Conservation (phyloP, 2,888 invertebrate genomes). For the Ormia ochracea region DNA sequence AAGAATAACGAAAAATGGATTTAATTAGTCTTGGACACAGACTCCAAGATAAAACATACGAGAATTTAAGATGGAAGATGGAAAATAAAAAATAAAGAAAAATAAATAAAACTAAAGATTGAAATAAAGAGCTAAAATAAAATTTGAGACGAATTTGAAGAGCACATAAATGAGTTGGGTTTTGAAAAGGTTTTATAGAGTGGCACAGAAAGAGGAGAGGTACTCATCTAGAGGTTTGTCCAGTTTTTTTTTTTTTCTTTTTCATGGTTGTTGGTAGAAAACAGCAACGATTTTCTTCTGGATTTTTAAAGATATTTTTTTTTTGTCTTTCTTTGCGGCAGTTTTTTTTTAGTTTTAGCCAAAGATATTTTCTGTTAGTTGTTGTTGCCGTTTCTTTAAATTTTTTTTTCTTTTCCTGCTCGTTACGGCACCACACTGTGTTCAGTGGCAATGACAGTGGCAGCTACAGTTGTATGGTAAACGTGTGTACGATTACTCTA, state of each 20-base stretch:
- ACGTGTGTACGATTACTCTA: slow-evolving; percentile 64
- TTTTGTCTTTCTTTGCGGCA: slow-evolving; percentile 49
- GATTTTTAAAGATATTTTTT: slow-evolving; percentile 17
- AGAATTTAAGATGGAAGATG: slow-evolving; percentile 26
- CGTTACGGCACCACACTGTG: slow-evolving; percentile 76
- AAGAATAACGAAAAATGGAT: slow-evolving; percentile 38
- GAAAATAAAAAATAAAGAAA: background rate
- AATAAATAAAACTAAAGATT: background rate
- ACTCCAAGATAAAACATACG: slow-evolving; percentile 31
- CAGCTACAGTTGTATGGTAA: slow-evolving; percentile 74
- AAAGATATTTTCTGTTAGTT: slow-evolving; percentile 39
- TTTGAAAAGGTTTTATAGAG: slow-evolving; percentile 44
- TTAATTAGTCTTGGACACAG: slow-evolving; percentile 60
- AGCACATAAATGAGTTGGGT: slow-evolving; percentile 23
- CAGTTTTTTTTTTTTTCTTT: slow-evolving; percentile 25
- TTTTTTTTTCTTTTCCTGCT: slow-evolving; percentile 23
- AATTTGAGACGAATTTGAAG: slow-evolving; percentile 45
- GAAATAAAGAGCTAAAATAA: slow-evolving; percentile 37
- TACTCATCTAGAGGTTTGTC: slow-evolving; percentile 55
- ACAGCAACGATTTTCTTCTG: slow-evolving; percentile 24
- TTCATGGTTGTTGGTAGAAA: slow-evolving; percentile 21
- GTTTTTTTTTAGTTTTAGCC: slow-evolving; percentile 34
- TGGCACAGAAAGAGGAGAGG: slow-evolving; percentile 5
- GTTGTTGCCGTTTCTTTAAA: slow-evolving; percentile 8
- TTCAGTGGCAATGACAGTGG: slow-evolving; percentile 77